Evolutionary conservation across 2,888 invertebrate species (phyloP).

Genomic region (Apocheima hispidaria): DNA sequence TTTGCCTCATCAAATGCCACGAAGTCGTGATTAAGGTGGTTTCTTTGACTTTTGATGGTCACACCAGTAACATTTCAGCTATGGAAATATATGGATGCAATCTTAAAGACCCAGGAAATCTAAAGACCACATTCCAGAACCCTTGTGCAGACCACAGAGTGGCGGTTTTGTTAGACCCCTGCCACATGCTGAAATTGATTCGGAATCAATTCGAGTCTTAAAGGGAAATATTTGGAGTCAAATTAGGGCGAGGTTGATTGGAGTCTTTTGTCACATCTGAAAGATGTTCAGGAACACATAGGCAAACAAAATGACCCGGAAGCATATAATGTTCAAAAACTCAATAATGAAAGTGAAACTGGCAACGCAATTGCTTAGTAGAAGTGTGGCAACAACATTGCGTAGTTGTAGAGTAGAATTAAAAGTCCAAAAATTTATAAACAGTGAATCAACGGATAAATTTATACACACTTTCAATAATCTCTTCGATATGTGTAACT

Average conservation of each 20-base stretch:
- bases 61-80: too few relatives aligned
- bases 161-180: slow-evolving; percentile 1
- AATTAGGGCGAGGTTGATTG: neutral
- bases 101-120: too few relatives aligned
- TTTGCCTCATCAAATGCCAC: too few relatives aligned
- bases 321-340: neutral
- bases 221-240: neutral
- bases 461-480: neutral
- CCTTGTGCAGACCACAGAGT: too few relatives aligned
- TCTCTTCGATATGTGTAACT: neutral
- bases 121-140: too few relatives aligned
- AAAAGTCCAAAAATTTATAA: neutral
- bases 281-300: neutral
- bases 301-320: neutral
- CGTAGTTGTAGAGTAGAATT: neutral
- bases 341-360: neutral
- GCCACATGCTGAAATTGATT: neutral
- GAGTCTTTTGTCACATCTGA: neutral
- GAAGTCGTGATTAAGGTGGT: too few relatives aligned
- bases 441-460: neutral
- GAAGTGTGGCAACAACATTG: neutral
- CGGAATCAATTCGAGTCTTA: neutral
- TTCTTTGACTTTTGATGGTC: too few relatives aligned
- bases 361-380: neutral
- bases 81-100: too few relatives aligned